phyloP scores from a whole-genome alignment of 2,797 vertebrate genomes.

The Platalea minor region DNA sequence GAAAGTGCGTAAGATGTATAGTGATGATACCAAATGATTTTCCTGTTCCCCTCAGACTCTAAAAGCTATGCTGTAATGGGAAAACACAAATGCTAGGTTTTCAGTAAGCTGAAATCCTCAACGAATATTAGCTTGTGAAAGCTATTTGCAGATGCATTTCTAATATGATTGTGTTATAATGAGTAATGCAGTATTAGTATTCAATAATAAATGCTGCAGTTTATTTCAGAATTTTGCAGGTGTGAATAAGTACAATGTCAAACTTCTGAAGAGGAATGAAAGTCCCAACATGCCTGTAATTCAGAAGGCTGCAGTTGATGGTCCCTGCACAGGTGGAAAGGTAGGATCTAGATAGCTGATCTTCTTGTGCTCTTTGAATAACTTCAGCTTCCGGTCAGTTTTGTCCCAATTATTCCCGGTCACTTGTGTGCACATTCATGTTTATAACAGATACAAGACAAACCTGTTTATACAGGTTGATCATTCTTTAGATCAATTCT shows the following conservation, averaged over 20 bases:
- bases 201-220: background rate
- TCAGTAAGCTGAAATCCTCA: background rate
- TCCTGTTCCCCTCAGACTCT: background rate
- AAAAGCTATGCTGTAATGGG: background rate
- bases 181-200: background rate
- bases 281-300: slow-evolving; percentile 68
- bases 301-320: slow-evolving; percentile 57
- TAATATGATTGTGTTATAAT: background rate
- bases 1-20: background rate
- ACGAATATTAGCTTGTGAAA: background rate
- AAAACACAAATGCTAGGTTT: background rate
- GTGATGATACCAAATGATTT: background rate
- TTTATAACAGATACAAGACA: background rate
- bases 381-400: background rate
- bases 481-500: background rate
- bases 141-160: background rate
- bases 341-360: slow-evolving; percentile 38
- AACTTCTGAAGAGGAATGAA: slow-evolving; percentile 90
- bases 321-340: slow-evolving; percentile 58
- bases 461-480: background rate
- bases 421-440: background rate
- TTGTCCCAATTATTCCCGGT: background rate
- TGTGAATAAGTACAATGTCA: slow-evolving; percentile 75
- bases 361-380: background rate
- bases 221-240: slow-evolving; percentile 76